Percentiles rank a stretch among this genome's conserved stretches.
Evolutionary conservation across 2,797 vertebrate genomes (phyloP).

Genomic region (Emys orbicularis): DNA sequence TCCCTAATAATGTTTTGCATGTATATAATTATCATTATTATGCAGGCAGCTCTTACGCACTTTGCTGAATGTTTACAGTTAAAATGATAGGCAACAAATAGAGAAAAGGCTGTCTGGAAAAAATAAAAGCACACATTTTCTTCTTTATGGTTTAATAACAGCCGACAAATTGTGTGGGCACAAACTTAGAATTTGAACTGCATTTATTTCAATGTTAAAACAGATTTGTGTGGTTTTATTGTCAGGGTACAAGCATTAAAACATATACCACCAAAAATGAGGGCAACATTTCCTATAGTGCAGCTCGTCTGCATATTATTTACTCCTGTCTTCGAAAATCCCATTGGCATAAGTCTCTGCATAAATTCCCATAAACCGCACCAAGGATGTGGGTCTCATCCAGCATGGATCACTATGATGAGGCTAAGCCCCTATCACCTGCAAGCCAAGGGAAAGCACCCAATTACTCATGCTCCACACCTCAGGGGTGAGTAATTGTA

Average conservation of each 20-base stretch:
- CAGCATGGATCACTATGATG: background rate
- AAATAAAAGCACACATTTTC: background rate
- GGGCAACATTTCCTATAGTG: background rate
- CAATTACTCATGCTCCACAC: background rate
- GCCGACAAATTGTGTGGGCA: background rate
- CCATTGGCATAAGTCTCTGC: background rate
- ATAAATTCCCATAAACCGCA: background rate
- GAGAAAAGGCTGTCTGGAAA: background rate
- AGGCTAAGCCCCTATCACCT: background rate
- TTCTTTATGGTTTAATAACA: background rate
- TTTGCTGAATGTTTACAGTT: background rate
- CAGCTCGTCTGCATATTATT: background rate
- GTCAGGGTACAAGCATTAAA: conserved; percentile 28
- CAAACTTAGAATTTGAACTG: conserved; percentile 9
- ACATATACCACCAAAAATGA: background rate
- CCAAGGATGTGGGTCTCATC: background rate
- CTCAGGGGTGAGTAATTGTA: background rate
- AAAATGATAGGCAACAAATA: background rate
- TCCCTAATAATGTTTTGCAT: background rate
- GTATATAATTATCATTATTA: background rate
- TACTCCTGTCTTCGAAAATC: background rate
- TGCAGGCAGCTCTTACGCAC: background rate
- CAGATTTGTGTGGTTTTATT: conserved; percentile 17
- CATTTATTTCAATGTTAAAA: background rate
- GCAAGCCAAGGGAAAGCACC: background rate